Evolutionary conservation across 2,797 vertebrate species (phyloP), one percentile per base, ranked within the genome.

Genomic region (Malacoraja senta): DNA sequence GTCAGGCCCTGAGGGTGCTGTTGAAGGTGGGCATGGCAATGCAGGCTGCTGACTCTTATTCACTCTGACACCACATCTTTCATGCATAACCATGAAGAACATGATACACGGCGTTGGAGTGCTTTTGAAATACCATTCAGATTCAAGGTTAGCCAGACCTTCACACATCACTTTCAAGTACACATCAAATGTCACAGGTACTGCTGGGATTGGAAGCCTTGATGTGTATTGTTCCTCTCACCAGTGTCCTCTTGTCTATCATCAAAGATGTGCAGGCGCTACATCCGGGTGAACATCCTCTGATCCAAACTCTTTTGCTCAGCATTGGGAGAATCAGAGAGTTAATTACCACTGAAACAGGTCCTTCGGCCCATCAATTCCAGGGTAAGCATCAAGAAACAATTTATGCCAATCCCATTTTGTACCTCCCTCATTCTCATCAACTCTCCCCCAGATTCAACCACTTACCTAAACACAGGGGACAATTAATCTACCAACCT

Each of bases 161-260:
- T 78, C 77, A 78, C 77, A 78, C 32, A 78, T 78, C 77, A 78
- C 77, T 78, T 78, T 78, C 77, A 32, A 78, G 77, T 32, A 78
- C 77, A 78, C 29, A 32, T 78, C n/a, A 78, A 78, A 32, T 78
- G 77, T 35, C 77, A 78, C n/a, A 78, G n/a, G n/a, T 78, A 32
- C 32, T 32, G n/a, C 10, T 78, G 13, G 77, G n/a, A 78, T 32
- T 9, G 32, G n/a, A 32, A 78, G 77, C n/a, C n/a, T 78, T 9
- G 71, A 2, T 32, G 15, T 78, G 77, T 17, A 2, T n/a, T 78
- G 2, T 12, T 12, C 29, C n/a, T 78, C 77, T 78, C n/a, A 78
- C n/a, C n/a, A 35, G 77, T 78, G n/a, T 15, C n/a, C n/a, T 29
- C 32, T 13, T 35, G n/a, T 35, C 77, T 35, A 32, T 35, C n/a